phyloP scores from a whole-genome alignment of 64 coral and sea anemone genomes.

The Dendrophyllia cribrosa region DNA sequence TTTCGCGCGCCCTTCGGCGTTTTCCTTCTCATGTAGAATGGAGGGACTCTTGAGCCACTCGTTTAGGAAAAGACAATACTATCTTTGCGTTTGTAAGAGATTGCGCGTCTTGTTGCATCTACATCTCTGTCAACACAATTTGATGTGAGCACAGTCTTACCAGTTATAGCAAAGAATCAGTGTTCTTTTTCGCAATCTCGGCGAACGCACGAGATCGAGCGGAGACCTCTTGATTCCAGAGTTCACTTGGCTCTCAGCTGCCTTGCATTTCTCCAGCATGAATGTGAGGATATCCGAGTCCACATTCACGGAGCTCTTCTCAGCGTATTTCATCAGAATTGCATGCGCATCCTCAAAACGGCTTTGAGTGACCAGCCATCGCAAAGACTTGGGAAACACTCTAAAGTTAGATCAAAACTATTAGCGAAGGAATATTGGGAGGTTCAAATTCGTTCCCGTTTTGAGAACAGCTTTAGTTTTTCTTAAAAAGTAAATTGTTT shows the following conservation, averaged over 20 bases:
- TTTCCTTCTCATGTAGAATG: too few species aligned
- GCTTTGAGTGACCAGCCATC: conserved; percentile 57
- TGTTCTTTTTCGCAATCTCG: conserved; percentile 56
- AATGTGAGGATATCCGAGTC: conserved; percentile 15
- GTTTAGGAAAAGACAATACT: too few species aligned
- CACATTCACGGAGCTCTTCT: conserved; percentile 10
- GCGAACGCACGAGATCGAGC: conserved; percentile 40
- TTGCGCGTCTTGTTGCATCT: too few species aligned
- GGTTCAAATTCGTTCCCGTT: too few species aligned
- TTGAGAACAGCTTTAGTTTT: too few species aligned
- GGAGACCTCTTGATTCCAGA: neutral
- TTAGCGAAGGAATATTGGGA: too few species aligned
- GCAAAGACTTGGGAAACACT: conserved; percentile 60
- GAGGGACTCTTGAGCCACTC: too few species aligned
- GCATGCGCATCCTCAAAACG: conserved; percentile 60
- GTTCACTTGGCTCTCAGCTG: neutral
- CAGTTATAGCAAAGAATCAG: conserved; percentile 72
- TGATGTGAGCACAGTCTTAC: neutral
- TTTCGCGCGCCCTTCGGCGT: too few species aligned
- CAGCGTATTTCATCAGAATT: conserved; percentile 65
- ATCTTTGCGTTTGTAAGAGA: too few species aligned
- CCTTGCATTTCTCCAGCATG: conserved; percentile 11
- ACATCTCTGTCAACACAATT: too few species aligned
- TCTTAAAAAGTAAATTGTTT: too few species aligned
- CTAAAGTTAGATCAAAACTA: neutral